Conservation (phyloP, 2,888 invertebrate genomes). For the Loripinus fragilis region DNA sequence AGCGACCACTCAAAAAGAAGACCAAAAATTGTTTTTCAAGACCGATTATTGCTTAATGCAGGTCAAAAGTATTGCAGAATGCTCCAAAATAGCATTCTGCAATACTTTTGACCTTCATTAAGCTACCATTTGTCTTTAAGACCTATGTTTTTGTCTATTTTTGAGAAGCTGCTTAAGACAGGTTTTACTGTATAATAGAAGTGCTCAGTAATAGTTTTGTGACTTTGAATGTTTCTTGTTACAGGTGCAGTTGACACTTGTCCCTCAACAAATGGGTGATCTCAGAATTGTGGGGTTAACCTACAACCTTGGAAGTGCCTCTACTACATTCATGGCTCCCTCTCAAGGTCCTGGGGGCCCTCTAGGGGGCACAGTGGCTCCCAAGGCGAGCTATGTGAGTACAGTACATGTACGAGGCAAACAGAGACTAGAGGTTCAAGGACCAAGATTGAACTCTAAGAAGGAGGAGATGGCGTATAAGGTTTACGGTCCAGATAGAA, state of each 20-base stretch:
- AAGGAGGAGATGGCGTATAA: slow-evolving; percentile 85
- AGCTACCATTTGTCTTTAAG: too few relatives aligned
- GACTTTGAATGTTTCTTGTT: slow-evolving; percentile 29
- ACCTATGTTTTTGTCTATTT: too few relatives aligned
- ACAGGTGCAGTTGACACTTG: slow-evolving; percentile 88
- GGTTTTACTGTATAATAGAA: too few relatives aligned
- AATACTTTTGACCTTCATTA: too few relatives aligned
- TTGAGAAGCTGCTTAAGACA: too few relatives aligned
- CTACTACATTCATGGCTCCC: slow-evolving; percentile 61
- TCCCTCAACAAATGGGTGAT: slow-evolving; percentile 90
- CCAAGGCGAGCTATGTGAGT: slow-evolving; percentile 73
- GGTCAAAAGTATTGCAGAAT: too few relatives aligned
- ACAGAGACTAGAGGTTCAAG: slow-evolving; percentile 84
- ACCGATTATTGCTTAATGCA: too few relatives aligned
- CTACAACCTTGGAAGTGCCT: slow-evolving; percentile 85
- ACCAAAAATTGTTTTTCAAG: too few relatives aligned
- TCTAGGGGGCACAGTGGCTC: slow-evolving; percentile 49
- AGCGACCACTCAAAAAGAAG: too few relatives aligned
- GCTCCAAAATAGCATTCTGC: too few relatives aligned
- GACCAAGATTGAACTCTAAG: slow-evolving; percentile 85
- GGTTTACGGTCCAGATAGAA: slow-evolving; percentile 87
- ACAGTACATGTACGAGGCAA: slow-evolving; percentile 82
- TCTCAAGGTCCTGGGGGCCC: slow-evolving; percentile 56
- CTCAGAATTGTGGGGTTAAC: slow-evolving; percentile 90
- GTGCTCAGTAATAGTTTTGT: too few relatives aligned